Evolutionary conservation across 2,888 invertebrate genomes (phyloP).

Genomic region (Drosophila anomalata): DNA sequence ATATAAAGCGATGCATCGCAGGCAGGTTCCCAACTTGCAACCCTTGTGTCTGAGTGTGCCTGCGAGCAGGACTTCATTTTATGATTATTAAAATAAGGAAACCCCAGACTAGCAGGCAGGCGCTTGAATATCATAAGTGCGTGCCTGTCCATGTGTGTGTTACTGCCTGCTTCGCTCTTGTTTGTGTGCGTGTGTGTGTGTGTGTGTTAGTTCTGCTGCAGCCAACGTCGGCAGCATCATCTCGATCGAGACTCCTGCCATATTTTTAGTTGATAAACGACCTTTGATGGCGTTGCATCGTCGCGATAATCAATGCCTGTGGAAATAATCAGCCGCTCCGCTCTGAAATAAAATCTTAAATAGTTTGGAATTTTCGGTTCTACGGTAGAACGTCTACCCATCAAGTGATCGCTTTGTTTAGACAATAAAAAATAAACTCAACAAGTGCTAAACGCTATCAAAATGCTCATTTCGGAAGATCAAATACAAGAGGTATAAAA

Average conservation of each 20-base stretch:
- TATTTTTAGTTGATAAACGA: constrained; percentile 83
- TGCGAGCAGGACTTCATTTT: constrained; percentile 66
- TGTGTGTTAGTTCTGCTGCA: constrained; percentile 31
- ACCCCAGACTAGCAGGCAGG: constrained; percentile 45
- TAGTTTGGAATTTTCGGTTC: neutral
- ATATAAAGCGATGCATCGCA: constrained; percentile 2
- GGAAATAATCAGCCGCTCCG: neutral
- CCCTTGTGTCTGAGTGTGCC: constrained; percentile 27
- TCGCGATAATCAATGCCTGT: constrained; percentile 67
- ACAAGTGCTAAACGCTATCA: constrained; percentile 25
- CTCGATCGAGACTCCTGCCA: constrained; percentile 66
- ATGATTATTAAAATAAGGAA: constrained; percentile 61
- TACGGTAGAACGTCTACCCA: neutral
- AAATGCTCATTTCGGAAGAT: constrained; percentile 82
- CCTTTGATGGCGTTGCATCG: constrained; percentile 83
- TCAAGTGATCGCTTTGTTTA: constrained; percentile 9
- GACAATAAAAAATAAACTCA: neutral
- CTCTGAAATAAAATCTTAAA: constrained; percentile 19
- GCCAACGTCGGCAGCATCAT: constrained; percentile 59
- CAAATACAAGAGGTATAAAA: constrained; percentile 82
- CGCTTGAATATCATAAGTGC: neutral
- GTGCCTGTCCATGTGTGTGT: neutral
- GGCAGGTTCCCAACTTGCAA: constrained; percentile 37
- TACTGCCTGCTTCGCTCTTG: constrained; percentile 1
- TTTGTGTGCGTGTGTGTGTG: constrained; percentile 13